phyloP scores from a whole-genome alignment of 2,113 vertebrate species.

The Scartelaos histophorus region DNA sequence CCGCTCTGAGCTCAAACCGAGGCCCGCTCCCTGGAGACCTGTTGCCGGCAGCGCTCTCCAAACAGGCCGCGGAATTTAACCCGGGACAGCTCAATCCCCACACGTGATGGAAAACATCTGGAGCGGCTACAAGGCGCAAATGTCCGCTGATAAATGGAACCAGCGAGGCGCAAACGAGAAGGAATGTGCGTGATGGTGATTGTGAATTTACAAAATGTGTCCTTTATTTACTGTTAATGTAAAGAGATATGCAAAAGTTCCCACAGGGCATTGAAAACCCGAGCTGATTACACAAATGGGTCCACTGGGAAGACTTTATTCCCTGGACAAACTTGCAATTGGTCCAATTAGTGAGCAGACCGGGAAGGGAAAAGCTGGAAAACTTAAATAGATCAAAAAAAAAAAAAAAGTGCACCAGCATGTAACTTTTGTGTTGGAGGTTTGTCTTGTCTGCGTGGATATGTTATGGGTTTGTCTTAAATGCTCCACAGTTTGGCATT shows the following conservation, averaged over 20 bases:
- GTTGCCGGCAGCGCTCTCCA: slow-evolving; percentile 72
- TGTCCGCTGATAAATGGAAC: slow-evolving; percentile 43
- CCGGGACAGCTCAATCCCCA: slow-evolving; percentile 70
- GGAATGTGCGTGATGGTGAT: slow-evolving; percentile 12
- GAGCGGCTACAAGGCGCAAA: slow-evolving; percentile 37
- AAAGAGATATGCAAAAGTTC: background rate
- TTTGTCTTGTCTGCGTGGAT: too few relatives aligned
- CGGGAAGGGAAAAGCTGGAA: background rate
- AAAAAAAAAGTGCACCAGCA: too few relatives aligned
- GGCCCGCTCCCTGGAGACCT: slow-evolving; percentile 74
- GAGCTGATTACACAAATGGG: background rate
- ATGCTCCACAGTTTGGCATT: too few relatives aligned
- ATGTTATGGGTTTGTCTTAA: too few relatives aligned
- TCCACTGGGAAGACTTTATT: background rate
- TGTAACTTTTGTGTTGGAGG: too few relatives aligned
- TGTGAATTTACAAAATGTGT: background rate
- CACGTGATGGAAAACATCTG: slow-evolving; percentile 83
- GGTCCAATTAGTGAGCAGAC: background rate
- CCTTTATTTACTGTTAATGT: background rate
- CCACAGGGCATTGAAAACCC: background rate
- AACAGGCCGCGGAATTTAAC: slow-evolving; percentile 76
- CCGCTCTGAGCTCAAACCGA: slow-evolving; percentile 68
- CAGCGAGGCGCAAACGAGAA: slow-evolving; percentile 16
- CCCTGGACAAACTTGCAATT: background rate
- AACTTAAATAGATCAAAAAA: too few relatives aligned